These are phyloP conservation scores for Agrilus mali DNA, from an alignment of 2,888 invertebrate species.

Conservation along the genomic window DNA sequence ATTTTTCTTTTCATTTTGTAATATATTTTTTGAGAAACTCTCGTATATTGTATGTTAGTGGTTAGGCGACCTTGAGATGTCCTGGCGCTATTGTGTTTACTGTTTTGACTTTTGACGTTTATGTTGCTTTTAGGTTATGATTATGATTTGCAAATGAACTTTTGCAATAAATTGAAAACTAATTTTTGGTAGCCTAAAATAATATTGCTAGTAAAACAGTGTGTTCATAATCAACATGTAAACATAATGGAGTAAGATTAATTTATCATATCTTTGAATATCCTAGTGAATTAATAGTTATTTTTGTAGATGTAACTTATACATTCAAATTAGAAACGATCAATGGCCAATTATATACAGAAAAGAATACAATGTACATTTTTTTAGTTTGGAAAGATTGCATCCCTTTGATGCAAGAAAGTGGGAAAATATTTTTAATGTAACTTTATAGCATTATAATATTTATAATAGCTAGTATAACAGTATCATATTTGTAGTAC, in stretches of 20 bases:
- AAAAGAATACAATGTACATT: constrained; percentile 65
- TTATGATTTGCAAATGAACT: no score
- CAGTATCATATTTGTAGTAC: constrained; percentile 31
- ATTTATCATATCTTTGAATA: constrained; percentile 1
- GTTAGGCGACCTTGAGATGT: no score
- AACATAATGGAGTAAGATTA: constrained; percentile 13
- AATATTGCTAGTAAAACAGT: no score
- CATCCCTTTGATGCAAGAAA: constrained; percentile 84
- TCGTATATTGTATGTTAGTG: no score
- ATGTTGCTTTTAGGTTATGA: no score
- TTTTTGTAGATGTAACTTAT: constrained; percentile 25
- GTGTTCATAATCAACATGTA: neutral
- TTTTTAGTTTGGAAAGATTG: constrained; percentile 68
- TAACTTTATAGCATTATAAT: constrained; percentile 23
- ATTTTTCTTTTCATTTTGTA: no score
- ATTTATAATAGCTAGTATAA: no score
- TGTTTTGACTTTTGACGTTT: no score
- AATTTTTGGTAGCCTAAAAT: no score
- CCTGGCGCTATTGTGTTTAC: no score
- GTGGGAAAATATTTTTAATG: constrained; percentile 66
- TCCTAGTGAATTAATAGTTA: neutral
- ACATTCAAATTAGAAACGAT: constrained; percentile 40
- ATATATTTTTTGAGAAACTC: no score
- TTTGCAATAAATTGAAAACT: no score
- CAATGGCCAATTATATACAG: constrained; percentile 74